phyloP scores from a whole-genome alignment of 2,888 invertebrate species.

The Cheilosia soror region DNA sequence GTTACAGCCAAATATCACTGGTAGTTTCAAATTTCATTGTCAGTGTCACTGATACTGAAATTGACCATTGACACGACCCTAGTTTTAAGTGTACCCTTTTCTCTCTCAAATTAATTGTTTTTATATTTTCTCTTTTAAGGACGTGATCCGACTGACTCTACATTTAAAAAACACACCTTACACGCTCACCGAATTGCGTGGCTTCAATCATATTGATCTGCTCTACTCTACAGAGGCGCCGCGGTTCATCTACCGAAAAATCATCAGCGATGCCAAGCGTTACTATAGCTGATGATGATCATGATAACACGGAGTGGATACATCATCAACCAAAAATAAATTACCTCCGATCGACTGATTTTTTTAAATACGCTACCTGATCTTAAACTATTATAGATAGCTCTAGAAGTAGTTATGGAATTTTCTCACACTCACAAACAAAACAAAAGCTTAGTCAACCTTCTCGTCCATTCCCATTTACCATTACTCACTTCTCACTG shows the following conservation, averaged over 20 bases:
- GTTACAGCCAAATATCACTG: no score
- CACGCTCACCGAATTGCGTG: conserved; percentile 79
- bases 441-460: conserved; percentile 44
- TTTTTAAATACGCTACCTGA: conserved; percentile 67
- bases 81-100: neutral
- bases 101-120: neutral
- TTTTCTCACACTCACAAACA: neutral
- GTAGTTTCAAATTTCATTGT: no score
- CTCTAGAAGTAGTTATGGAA: conserved; percentile 37
- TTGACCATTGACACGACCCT: no score
- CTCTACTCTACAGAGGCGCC: conserved; percentile 79
- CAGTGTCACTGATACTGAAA: no score
- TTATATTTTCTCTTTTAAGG: conserved; percentile 68
- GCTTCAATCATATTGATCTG: conserved; percentile 82
- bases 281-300: conserved; percentile 62
- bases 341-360: conserved; percentile 60
- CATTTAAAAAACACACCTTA: conserved; percentile 78
- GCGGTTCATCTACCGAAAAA: conserved; percentile 79
- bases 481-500: conserved; percentile 3
- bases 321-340: conserved; percentile 1
- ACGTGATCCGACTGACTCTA: conserved; percentile 78
- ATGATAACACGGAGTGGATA: neutral
- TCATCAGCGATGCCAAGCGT: conserved; percentile 78
- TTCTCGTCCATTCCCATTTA: neutral
- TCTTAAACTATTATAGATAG: conserved; percentile 33